Evolutionary conservation across 2,797 vertebrate genomes (phyloP), one percentile per base, ranked within the genome.

Genomic region (Momotus momota): DNA sequence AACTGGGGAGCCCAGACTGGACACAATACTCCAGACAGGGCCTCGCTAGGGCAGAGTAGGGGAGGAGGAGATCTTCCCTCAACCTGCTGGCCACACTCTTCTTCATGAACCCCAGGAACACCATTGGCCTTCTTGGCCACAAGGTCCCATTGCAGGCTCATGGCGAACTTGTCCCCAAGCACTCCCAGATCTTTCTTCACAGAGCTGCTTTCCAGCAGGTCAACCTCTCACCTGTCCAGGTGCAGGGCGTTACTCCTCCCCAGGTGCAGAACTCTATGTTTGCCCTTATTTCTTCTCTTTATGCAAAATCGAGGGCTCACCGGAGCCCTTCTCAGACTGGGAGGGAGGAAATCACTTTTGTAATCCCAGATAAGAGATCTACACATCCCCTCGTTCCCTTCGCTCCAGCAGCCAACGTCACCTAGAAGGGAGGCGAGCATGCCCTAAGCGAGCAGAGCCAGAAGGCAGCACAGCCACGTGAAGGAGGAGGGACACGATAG

Each of bases 331-430:
- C 48, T 43, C 0, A 1, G 18, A 25, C 4, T 0, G 3, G 3
- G 22, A 69, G 52, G 64, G 27, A 87, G 41, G 0, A 0, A 14
- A 60, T 40, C 0, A 1, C 33, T 60, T 84, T n/a, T 0, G 0
- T 13, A 82, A 49, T 26, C 55, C 52, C 54, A 35, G 33, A 60
- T 13, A 22, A 73, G 33, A 58, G 69, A 69, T 58, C 86, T 52
- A 52, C 80, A 22, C 29, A 18, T 72, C 54, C 10, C 27, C 35
- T 55, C 0, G 8, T n/a, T 60, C 71, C 60, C 83, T 31, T 40
- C 0, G 0, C 33, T 23, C 69, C 84, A 75, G 77, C 66, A 72
- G 75, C 4, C 60, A 62, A 41, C 3, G 1, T 25, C 25, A 12
- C 69, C 26, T 9, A 73, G 31, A 45, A 88, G 14, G 66, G 71